Base-by-base conservation (phyloP, 1,140 invertebrate species). In the Cheumatopsyche charites region DNA sequence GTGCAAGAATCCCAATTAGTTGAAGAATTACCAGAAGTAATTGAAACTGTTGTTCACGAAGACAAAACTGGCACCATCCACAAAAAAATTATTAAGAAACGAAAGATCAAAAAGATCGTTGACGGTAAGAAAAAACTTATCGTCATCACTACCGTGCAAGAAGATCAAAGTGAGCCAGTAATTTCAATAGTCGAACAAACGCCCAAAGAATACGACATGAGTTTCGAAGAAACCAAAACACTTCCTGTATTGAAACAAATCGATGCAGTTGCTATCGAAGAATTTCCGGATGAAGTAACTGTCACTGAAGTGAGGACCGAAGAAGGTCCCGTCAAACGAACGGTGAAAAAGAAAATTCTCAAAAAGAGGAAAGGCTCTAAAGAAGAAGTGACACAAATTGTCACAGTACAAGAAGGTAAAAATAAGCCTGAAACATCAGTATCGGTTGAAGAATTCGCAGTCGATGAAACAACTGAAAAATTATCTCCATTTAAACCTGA, bases 231-330 rank as follows among this genome's bases (percentile, higher is more conserved):
- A 70, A 1, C 36, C 2, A 63, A 77, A 45, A 25, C 69, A 45
- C 25, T 67, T 1, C 13, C 47, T 26, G 73, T 65, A 74, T 71
- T 74, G 36, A 52, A 15, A 74, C 75, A 75, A 11, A 66, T 75
- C 11, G 55, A 76, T 36, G 69, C 69, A 13, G 66, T 68, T 6
- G 62, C 78, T 3, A 77, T 80, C 12, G 42, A 45, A 78, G 77
- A 79, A 70, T 58, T 78, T 43, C 80, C 81, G 1, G 79, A 82
- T 70, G 83, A 87, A 62, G 71, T 78, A 0, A 62, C 75, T 1
- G 73, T 78, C 17, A 73, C 77, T 42, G 79, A 80, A 75, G 74
- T 75, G 70, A 66, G 77, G 62, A 78, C 79, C 49, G 72, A 80
- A 70, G 77, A 79, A 73, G 78, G 79, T 29, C 76, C 78, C 77